phyloP scores from a whole-genome alignment of 1,140 invertebrate species.

The Drosophila murphyi region DNA sequence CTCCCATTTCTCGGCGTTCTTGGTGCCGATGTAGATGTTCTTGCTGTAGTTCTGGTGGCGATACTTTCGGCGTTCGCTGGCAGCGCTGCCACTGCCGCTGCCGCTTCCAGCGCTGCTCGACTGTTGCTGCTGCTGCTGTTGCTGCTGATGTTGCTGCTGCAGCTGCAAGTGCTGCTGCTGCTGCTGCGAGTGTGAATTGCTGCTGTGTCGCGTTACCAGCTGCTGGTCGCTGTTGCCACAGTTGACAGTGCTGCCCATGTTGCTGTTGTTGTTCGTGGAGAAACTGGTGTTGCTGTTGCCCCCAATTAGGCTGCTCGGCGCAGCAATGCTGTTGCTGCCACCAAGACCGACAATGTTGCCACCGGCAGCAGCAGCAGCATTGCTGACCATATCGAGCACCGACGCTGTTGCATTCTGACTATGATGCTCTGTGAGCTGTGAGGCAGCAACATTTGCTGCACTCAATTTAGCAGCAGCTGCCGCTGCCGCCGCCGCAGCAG shows the following conservation, averaged over 20 bases:
- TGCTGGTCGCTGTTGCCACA: slow-evolving; percentile 12
- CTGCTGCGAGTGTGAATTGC: slow-evolving; percentile 32
- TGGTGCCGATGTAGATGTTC: slow-evolving; percentile 84
- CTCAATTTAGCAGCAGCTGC: slow-evolving; percentile 62
- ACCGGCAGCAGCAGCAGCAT: neutral
- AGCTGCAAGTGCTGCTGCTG: slow-evolving; percentile 28
- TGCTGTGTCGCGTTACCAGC: slow-evolving; percentile 19
- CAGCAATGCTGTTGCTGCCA: slow-evolving; percentile 18
- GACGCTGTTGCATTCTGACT: slow-evolving; percentile 45
- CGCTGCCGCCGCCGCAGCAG: slow-evolving; percentile 62
- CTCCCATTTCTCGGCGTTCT: slow-evolving; percentile 85
- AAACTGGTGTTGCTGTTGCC: slow-evolving; percentile 75
- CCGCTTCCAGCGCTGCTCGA: slow-evolving; percentile 39
- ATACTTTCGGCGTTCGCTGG: slow-evolving; percentile 77
- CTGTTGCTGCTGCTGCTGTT: slow-evolving; percentile 43
- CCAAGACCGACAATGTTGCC: neutral
- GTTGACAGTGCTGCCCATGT: slow-evolving; percentile 22
- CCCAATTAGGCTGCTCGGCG: slow-evolving; percentile 52
- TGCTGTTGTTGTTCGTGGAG: slow-evolving; percentile 73
- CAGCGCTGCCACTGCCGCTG: slow-evolving; percentile 56
- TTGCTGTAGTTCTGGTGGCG: slow-evolving; percentile 84
- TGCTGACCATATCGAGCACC: slow-evolving; percentile 58
- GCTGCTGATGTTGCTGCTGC: slow-evolving; percentile 37
- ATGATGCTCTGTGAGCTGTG: slow-evolving; percentile 59
- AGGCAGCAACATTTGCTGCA: slow-evolving; percentile 30